These are phyloP conservation scores for Genyomyrus donnyi DNA, from an alignment of 2,113 vertebrate genomes.

Conservation along the genomic window DNA sequence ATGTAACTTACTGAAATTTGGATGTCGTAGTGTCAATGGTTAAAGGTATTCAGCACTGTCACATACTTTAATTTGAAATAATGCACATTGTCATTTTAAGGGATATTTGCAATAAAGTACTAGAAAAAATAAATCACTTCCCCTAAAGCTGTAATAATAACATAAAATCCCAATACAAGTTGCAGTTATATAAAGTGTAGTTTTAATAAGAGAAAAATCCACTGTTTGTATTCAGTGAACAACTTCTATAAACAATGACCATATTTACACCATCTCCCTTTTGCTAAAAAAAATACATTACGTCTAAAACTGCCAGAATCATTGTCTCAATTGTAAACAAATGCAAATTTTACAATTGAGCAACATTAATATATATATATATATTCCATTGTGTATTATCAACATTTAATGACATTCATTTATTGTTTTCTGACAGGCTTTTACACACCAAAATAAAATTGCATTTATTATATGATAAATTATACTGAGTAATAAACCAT, in stretches of 20 bases:
- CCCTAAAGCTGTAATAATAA: slow-evolving; percentile 1
- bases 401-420: not conserved
- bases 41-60: not conserved
- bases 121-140: not conserved
- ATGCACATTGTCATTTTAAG: not conserved
- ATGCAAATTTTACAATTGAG: not conserved
- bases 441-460: not conserved
- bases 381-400: not conserved
- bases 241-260: not conserved
- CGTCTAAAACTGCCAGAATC: not conserved
- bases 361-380: not conserved
- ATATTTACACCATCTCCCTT: not conserved
- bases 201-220: not conserved
- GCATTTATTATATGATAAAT: not conserved
- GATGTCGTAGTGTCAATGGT: not conserved
- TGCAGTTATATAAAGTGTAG: not conserved
- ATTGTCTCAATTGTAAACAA: not conserved
- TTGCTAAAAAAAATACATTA: not conserved
- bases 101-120: not conserved
- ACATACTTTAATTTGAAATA: not conserved
- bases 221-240: not conserved
- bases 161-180: not conserved
- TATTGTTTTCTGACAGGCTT: not conserved
- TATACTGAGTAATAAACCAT: not conserved
- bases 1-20: not conserved